Base-by-base conservation (phyloP, 2,888 invertebrate species). In the Andrena dorsata region DNA sequence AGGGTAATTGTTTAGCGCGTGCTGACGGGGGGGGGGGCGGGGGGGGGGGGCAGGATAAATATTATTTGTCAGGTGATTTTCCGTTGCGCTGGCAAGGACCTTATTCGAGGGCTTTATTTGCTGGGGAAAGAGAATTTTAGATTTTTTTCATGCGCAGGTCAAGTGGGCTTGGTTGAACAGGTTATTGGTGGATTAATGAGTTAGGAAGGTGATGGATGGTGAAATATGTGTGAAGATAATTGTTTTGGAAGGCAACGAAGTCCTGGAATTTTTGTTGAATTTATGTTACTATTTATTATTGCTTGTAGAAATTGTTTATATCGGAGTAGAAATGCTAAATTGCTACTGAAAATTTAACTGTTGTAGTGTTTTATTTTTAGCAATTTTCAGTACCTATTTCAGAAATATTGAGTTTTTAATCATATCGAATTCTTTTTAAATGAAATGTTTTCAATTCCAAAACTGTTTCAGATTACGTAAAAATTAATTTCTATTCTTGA, bases 1-100 rank as follows among this genome's bases (percentile, higher is more conserved):
- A n/a, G 20, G 16, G n/a, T 77, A 65, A 77, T 77, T 73, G 49
- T 65, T 72, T 65, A 65, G 65, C 35, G 49, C 47, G 47, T 26
- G 20, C 20, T 35, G 35, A 76, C 20, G 72, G 20, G 28, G 13
- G 3, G 23, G 1, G 23, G 20, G 28, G 13, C 1, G 23, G 1
- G 23, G 56, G 13, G 49, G 28, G 28, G 30, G 30, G 30, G 30
- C 47, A 60, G 20, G 13, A 20, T 56, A 20, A n/a, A 23, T 71
- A 61, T 28, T 16, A n/a, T 47, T 61, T 47, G 49, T 5, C 13
- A 6, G 28, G 23, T 32, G 35, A 26, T 61, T 53, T 56, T 58
- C n/a, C 65, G 71, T 71, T 26, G 13, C 56, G 58, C 13, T 1
- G 23, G n/a, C 1, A 58, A 30, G n/a, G 7, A n/a, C 32, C n/a